phyloP scores from a whole-genome alignment of 2,797 vertebrate genomes.

The Kryptolebias ocellatus region DNA sequence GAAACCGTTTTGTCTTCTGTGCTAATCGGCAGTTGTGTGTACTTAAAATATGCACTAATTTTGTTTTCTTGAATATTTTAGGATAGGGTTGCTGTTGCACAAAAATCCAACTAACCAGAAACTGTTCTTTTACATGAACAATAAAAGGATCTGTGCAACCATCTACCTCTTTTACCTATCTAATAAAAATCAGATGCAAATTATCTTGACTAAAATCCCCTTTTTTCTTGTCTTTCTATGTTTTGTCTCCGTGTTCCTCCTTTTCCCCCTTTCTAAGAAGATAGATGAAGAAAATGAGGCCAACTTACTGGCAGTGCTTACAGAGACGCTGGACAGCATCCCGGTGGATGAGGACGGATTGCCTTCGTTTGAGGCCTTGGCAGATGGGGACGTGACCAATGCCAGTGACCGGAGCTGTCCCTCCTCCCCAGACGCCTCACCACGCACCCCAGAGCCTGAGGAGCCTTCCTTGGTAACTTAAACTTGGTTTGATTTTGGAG shows the following conservation, averaged over 20 bases:
- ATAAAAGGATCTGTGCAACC: slow-evolving; percentile 57
- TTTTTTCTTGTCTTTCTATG: slow-evolving; percentile 70
- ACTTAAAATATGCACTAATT: slow-evolving; percentile 84
- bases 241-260: slow-evolving; percentile 44
- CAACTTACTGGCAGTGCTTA: slow-evolving; percentile 98
- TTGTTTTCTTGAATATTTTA: slow-evolving; percentile 70
- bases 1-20: slow-evolving; percentile 52
- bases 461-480: slow-evolving; percentile 96
- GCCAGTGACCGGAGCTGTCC: slow-evolving; percentile 95
- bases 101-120: slow-evolving; percentile 40
- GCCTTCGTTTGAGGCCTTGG: slow-evolving; percentile 98
- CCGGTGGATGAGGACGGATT: slow-evolving; percentile 99
- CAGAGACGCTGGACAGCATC: slow-evolving; percentile 99
- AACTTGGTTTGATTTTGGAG: slow-evolving; percentile 13
- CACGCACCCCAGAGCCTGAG: slow-evolving; percentile 94
- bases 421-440: slow-evolving; percentile 91
- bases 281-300: slow-evolving; percentile 99
- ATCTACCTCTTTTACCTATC: slow-evolving; percentile 58
- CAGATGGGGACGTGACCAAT: slow-evolving; percentile 98
- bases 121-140: slow-evolving; percentile 65
- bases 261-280: slow-evolving; percentile 85
- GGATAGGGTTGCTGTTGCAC: slow-evolving; percentile 44
- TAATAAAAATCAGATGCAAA: slow-evolving; percentile 54
- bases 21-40: slow-evolving; percentile 80
- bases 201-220: slow-evolving; percentile 79